Conservation (phyloP, 2,797 vertebrate genomes). For the Galaxias olidus region DNA sequence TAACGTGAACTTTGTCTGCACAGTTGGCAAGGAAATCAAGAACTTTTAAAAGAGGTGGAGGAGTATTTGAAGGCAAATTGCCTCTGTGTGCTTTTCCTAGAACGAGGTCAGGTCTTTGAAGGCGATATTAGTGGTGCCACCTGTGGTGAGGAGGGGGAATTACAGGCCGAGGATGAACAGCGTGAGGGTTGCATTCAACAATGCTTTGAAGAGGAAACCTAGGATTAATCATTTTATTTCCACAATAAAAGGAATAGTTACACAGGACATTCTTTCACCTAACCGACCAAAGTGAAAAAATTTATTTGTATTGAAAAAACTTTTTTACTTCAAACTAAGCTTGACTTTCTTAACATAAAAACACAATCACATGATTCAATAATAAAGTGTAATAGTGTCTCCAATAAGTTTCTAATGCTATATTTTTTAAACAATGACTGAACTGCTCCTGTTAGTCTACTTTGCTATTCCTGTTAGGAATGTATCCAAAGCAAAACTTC, state of each 20-base stretch:
- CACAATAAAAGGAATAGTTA: not conserved
- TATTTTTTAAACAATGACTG: too few relatives aligned
- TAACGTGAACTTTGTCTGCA: slow-evolving; percentile 18
- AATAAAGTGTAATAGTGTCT: too few relatives aligned
- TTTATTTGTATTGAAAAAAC: too few relatives aligned
- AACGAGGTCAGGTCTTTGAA: slow-evolving; percentile 25
- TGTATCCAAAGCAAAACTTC: too few relatives aligned
- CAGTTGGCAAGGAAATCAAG: not conserved
- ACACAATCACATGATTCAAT: too few relatives aligned
- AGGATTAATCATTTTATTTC: not conserved
- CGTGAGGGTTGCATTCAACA: slow-evolving; percentile 3
- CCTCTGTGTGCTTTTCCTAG: slow-evolving; percentile 10
- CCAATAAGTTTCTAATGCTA: too few relatives aligned
- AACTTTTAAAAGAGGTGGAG: slow-evolving; percentile 2
- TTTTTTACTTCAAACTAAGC: not conserved
- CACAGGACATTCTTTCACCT: not conserved
- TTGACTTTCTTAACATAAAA: not conserved
- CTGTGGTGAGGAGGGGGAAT: slow-evolving; percentile 10
- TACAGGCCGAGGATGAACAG: slow-evolving; percentile 13
- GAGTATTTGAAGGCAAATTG: slow-evolving; percentile 17
- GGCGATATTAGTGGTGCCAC: slow-evolving; percentile 24
- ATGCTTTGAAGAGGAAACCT: slow-evolving; percentile 14
- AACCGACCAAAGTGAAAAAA: too few relatives aligned
- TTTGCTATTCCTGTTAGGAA: too few relatives aligned
- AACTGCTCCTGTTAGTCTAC: too few relatives aligned